A percentile compares a stretch with the other conserved stretches of the same genome.
These are phyloP conservation scores for Sigmodon hispidus DNA, from an alignment of 2,113 vertebrate genomes.

Conservation along the genomic window DNA sequence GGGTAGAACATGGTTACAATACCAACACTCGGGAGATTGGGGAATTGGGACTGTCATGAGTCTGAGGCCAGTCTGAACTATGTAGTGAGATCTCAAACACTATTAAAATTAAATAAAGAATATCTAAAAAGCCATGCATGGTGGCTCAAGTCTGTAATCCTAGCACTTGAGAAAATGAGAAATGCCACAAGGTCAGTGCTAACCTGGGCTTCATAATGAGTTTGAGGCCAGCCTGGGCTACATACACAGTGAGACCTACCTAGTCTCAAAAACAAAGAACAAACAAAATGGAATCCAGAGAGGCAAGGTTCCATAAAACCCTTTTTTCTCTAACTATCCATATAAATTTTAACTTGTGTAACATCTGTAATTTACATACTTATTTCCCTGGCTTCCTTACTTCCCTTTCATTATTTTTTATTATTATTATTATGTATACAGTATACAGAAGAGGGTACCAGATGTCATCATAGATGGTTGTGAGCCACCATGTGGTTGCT, in stretches of 20 bases:
- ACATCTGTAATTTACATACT: neutral
- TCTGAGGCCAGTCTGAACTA: neutral
- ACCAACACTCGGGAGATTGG: neutral
- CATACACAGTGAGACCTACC: neutral
- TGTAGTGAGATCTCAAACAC: neutral
- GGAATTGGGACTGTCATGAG: neutral
- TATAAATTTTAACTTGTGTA: neutral
- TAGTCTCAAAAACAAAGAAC: neutral
- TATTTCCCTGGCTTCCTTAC: conserved; percentile 18
- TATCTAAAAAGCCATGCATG: neutral
- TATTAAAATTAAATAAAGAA: neutral
- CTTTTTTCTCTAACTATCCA: neutral
- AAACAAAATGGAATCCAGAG: neutral
- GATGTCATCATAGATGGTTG: too few relatives aligned
- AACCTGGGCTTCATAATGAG: neutral
- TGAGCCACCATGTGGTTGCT: too few relatives aligned
- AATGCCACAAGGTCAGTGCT: neutral
- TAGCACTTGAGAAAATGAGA: neutral
- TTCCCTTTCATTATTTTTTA: neutral
- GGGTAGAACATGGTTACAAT: neutral
- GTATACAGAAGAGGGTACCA: too few relatives aligned
- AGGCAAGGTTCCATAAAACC: neutral
- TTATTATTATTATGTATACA: too few relatives aligned
- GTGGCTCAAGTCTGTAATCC: neutral
- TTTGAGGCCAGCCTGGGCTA: neutral